A percentile compares a stretch with the other conserved stretches of the same genome.
These are phyloP conservation scores for Agrypnus murinus DNA, from an alignment of 2,888 invertebrate genomes.

Conservation along the genomic window DNA sequence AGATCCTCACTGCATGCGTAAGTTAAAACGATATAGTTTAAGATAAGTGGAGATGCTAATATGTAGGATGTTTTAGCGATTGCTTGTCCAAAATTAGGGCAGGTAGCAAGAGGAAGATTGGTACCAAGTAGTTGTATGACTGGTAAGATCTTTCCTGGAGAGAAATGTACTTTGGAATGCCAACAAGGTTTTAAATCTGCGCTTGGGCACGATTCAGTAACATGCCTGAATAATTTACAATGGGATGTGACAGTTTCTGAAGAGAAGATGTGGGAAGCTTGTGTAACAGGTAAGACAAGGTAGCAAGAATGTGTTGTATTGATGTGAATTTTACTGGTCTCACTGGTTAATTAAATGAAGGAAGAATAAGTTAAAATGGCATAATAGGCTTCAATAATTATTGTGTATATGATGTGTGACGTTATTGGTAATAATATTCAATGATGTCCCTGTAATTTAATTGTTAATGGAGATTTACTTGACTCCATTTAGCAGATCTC, in stretches of 20 bases:
- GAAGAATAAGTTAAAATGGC: no score
- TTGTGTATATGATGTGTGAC: no score
- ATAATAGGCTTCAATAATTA: no score
- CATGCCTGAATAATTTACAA: conserved; percentile 60
- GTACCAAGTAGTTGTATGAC: conserved; percentile 73
- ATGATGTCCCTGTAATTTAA: no score
- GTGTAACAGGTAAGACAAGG: conserved; percentile 60
- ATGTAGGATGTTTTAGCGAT: conserved; percentile 64
- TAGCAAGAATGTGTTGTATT: neutral
- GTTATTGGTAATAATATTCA: no score
- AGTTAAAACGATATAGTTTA: no score
- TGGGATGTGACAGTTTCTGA: conserved; percentile 61
- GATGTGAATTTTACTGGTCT: no score
- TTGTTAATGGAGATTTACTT: no score
- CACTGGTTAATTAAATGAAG: no score
- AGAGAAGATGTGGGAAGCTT: conserved; percentile 56
- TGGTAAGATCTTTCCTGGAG: conserved; percentile 70
- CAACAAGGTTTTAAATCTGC: conserved; percentile 70
- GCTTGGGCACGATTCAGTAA: conserved; percentile 56
- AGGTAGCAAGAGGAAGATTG: conserved; percentile 73
- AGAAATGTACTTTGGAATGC: conserved; percentile 72
- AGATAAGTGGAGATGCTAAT: neutral
- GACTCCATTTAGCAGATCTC: no score
- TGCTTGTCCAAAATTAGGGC: conserved; percentile 71
- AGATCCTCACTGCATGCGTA: conserved; percentile 73